Percentiles rank a stretch among this genome's conserved stretches.
phyloP scores from a whole-genome alignment of 2,113 vertebrate genomes.

The Labeo catla region DNA sequence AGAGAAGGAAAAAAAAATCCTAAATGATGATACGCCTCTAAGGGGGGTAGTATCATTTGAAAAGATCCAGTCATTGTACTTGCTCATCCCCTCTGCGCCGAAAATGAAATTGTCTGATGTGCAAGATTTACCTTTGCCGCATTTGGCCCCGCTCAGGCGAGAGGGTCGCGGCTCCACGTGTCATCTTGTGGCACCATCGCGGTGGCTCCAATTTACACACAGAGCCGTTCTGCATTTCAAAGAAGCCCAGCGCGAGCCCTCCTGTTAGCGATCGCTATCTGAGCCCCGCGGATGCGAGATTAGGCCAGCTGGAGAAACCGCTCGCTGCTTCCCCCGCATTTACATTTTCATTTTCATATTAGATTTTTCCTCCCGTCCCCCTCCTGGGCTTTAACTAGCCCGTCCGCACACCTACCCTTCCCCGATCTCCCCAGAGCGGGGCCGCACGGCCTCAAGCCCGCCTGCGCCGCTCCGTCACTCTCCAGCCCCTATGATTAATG shows the following conservation, averaged over 20 bases:
- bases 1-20: conserved; percentile 23
- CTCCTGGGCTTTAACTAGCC: conserved; percentile 57
- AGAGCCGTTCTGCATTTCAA: conserved; percentile 85
- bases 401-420: conserved; percentile 31
- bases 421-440: conserved; percentile 34
- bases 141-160: conserved; percentile 75
- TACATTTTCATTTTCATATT: conserved; percentile 85
- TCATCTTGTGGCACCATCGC: conserved; percentile 79
- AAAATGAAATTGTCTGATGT: conserved; percentile 88
- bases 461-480: conserved; percentile 22
- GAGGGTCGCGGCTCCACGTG: conserved; percentile 81
- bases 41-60: conserved; percentile 82
- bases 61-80: conserved; percentile 80
- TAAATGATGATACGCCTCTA: conserved; percentile 73
- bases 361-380: conserved; percentile 55
- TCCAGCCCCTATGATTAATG: conserved; percentile 60
- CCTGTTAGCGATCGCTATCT: conserved; percentile 84
- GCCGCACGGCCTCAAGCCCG: background rate
- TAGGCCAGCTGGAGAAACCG: conserved; percentile 78
- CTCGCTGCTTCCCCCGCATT: conserved; percentile 67
- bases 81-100: conserved; percentile 79
- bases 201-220: conserved; percentile 81
- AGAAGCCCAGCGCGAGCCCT: conserved; percentile 75
- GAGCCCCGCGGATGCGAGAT: conserved; percentile 78
- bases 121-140: conserved; percentile 82